Base-by-base conservation (phyloP, 2,113 vertebrate species). In the Hyaena hyaena region DNA sequence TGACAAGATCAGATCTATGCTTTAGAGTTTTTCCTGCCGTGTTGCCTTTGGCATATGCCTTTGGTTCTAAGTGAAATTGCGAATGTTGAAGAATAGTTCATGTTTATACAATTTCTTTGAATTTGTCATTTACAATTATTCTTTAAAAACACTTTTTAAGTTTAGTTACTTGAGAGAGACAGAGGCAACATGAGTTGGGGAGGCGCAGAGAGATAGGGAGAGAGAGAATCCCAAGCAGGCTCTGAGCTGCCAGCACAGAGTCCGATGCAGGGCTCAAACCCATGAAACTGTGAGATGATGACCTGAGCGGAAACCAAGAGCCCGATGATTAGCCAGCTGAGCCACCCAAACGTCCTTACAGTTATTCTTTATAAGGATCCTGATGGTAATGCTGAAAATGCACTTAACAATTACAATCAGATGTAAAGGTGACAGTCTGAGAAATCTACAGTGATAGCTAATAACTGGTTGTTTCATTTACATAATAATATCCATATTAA, bases 31-130 rank as follows among this genome's bases (percentile, higher is more conserved):
- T 83, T 8, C 24, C 55, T 39, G 55, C 55, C 23, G 0, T 71
- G 55, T 31, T 28, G 43, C 39, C 17, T 39, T 43, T 58, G 45
- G 71, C n/a, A 84, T 6, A 53, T 76, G 39, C 39, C 39, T 39
- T 39, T 39, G 84, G 45, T 48, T 84, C 43, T 31, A 58, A 33
- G 8, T 66, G 19, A 91, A 84, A 66, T 58, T 17, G 21, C 10
- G 63, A 53, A 26, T 86, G 92, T 86, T 86, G 88, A 48, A 93
- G 69, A 73, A 68, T 23, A 50, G 39, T 63, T 73, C 21, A 35
- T 35, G 26, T 88, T 90, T 93, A 84, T 88, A 65, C 15, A n/a
- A 10, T 85, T 88, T 88, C 50, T 94, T 63, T 74, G 63, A 69
- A 16, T 68, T n/a, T 58, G 45, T 61, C 53, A 66, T 73, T 71